Evolutionary conservation across 2,888 invertebrate species (phyloP).

Genomic region (Synanthedon andrenaeformis): DNA sequence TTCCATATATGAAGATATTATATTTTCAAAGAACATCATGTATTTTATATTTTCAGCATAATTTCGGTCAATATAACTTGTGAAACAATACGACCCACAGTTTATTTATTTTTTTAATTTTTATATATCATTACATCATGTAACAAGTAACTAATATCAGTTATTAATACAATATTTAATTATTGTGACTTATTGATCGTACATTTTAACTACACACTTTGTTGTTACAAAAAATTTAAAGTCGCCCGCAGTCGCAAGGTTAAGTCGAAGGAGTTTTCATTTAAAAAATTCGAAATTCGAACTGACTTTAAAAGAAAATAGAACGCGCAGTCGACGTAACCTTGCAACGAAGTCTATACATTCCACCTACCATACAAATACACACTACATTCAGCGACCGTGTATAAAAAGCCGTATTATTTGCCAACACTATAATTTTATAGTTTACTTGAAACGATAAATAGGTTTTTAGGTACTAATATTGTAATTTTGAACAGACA

Average conservation of each 20-base stretch:
- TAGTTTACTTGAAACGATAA: background rate
- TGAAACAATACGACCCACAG: slow-evolving; percentile 59
- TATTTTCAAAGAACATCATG: slow-evolving; percentile 66
- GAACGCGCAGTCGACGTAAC: no score
- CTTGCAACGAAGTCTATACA: slow-evolving; percentile 40
- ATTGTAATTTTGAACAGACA: no score
- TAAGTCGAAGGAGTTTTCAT: slow-evolving; percentile 15
- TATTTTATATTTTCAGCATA: slow-evolving; percentile 60
- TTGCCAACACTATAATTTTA: slow-evolving; percentile 37
- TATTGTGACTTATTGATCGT: slow-evolving; percentile 47
- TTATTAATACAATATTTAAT: slow-evolving; percentile 46
- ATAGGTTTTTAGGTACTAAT: no score
- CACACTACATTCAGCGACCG: slow-evolving; percentile 52
- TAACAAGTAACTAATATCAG: slow-evolving; percentile 70
- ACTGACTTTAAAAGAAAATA: no score
- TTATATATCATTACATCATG: slow-evolving; percentile 47
- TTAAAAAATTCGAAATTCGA: no score
- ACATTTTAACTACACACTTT: slow-evolving; percentile 49
- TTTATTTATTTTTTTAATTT: slow-evolving; percentile 13
- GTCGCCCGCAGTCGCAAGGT: slow-evolving; percentile 38
- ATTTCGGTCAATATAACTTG: slow-evolving; percentile 61
- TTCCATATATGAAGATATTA: slow-evolving; percentile 65
- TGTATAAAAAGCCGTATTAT: slow-evolving; percentile 53
- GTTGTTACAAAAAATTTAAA: slow-evolving; percentile 45
- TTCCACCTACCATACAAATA: slow-evolving; percentile 51